Percentiles rank a stretch among this genome's conserved stretches.
Evolutionary conservation across 2,888 invertebrate species (phyloP).

Genomic region (Sminthurides aquaticus): DNA sequence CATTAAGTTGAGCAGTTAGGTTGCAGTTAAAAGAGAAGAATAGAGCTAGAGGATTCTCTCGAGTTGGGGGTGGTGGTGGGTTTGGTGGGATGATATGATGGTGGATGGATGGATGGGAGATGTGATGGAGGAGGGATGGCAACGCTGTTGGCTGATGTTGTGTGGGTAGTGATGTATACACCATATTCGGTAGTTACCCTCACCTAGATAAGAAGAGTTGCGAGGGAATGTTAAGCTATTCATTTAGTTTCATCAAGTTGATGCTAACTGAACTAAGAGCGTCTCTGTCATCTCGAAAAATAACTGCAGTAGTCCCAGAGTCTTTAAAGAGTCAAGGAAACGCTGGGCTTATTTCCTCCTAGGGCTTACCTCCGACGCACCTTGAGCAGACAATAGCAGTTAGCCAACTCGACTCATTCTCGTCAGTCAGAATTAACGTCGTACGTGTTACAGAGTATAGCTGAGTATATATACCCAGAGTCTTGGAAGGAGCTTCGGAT

Average conservation of each 20-base stretch:
- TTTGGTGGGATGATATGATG: neutral
- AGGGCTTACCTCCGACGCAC: neutral
- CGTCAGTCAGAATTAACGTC: neutral
- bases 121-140: neutral
- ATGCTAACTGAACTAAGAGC: neutral
- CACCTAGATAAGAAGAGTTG: conserved; percentile 26
- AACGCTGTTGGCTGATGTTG: conserved; percentile 1
- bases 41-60: no score
- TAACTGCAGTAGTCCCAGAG: conserved; percentile 22
- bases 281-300: conserved; percentile 20
- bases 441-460: neutral
- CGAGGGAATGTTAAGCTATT: conserved; percentile 21
- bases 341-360: neutral
- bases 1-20: no score
- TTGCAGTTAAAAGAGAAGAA: no score
- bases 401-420: neutral
- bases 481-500: neutral
- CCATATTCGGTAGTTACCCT: conserved; percentile 24
- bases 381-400: neutral
- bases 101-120: neutral
- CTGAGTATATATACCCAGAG: no score
- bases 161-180: conserved; percentile 19
- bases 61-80: no score
- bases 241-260: conserved; percentile 22
- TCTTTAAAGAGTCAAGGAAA: conserved; percentile 13